Base-by-base conservation (phyloP, 2,888 invertebrate species). In the Drosophila affinis region DNA sequence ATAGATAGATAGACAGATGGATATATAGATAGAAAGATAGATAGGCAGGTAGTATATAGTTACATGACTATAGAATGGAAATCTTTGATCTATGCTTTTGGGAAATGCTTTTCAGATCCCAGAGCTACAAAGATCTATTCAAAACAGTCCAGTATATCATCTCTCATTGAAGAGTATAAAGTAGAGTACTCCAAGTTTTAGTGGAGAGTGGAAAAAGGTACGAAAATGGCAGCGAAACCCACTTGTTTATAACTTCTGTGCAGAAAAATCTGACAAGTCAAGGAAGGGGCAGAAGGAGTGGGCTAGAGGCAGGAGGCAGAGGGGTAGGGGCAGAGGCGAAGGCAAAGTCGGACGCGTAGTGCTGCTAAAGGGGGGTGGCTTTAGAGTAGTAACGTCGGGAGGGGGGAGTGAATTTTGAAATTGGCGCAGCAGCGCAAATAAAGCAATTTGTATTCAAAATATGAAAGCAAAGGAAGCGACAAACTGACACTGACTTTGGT, bases 371-470 rank as follows among this genome's bases (percentile, higher is more conserved):
- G 3, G 21, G 9, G 14, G 54, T 17, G 29, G 24, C 10, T 49
- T 21, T 21, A 27, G 18, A 18, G 18, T 9, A 14, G 17, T 3
- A 24, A n/a, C n/a, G n/a, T n/a, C n/a, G n/a, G n/a, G 24, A 21
- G 55, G 51, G 45, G 9, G 32, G 34, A 34, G 39, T n/a, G 18
- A 9, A 12, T 49, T 58, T 70, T 78, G 69, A 87, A 84, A 89
- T 78, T 86, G 84, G 75, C 75, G 78, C 84, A 80, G 87, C 77
- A 88, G 89, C 83, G 83, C 80, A 90, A 90, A 89, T 90, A 89
- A 91, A 91, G 91, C 90, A 91, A 91, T 91, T 91, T 91, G 91
- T 91, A 91, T 91, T 91, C 91, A 91, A 91, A 91, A 91, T 91
- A 91, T 90, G 90, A 90, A 91, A 87, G 87, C 87, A 88, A 71